Percentiles rank a stretch among this genome's conserved stretches.
phyloP scores from a whole-genome alignment of 2,888 invertebrate genomes.

The Omphaloscelis lunosa region DNA sequence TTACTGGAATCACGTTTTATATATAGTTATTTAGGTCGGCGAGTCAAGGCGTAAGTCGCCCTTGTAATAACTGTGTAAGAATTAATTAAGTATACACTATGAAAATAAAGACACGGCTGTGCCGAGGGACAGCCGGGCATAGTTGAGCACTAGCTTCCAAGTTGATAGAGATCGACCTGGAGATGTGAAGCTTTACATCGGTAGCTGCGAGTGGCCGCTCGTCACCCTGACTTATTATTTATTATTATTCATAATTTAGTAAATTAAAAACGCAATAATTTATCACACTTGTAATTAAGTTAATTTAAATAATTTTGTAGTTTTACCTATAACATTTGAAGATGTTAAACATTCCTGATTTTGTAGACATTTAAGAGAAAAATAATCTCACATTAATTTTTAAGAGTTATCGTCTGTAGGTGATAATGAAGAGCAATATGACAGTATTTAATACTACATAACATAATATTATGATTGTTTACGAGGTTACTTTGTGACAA shows the following conservation, averaged over 20 bases:
- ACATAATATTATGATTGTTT: slow-evolving; percentile 65
- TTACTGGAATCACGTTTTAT: slow-evolving; percentile 65
- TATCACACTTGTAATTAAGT: slow-evolving; percentile 48
- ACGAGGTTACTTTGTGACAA: slow-evolving; percentile 58
- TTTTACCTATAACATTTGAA: slow-evolving; percentile 46
- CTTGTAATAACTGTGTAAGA: slow-evolving; percentile 55
- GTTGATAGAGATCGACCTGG: slow-evolving; percentile 21
- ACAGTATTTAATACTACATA: slow-evolving; percentile 78
- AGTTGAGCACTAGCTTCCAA: slow-evolving; percentile 63
- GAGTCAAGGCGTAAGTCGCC: slow-evolving; percentile 44
- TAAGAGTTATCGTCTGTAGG: slow-evolving; percentile 70
- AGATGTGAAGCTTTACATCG: slow-evolving; percentile 47
- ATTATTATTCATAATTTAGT: slow-evolving; percentile 33
- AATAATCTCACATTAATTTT: slow-evolving; percentile 56
- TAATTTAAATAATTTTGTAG: slow-evolving; percentile 60
- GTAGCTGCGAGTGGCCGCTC: slow-evolving; percentile 35
- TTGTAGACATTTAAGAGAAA: slow-evolving; percentile 59
- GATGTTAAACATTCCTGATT: slow-evolving; percentile 62
- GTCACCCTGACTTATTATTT: slow-evolving; percentile 46
- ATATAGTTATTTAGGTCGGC: slow-evolving; percentile 56
- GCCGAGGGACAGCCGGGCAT: slow-evolving; percentile 28
- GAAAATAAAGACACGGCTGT: slow-evolving; percentile 40
- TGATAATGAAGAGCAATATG: slow-evolving; percentile 84
- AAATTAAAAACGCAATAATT: slow-evolving; percentile 55
- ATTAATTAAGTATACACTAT: slow-evolving; percentile 51